Conservation (phyloP, 2,113 vertebrate species). For the Corythoichthys intestinalis region DNA sequence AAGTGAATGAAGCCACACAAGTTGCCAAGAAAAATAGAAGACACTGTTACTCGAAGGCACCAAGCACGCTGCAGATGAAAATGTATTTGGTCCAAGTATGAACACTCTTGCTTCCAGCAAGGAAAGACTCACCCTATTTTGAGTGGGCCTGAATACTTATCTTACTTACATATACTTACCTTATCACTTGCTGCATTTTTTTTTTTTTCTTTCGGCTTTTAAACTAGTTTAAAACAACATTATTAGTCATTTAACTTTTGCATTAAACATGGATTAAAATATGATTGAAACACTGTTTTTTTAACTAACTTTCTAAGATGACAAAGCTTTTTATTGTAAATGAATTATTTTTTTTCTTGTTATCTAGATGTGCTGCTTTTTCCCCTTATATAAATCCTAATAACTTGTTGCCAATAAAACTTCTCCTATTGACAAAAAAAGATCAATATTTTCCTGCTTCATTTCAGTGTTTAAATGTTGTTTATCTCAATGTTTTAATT, state of each 20-base stretch:
- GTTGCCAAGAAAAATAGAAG: slow-evolving; percentile 61
- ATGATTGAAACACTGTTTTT: slow-evolving; percentile 6
- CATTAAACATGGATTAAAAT: background rate
- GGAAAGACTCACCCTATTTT: slow-evolving; percentile 24
- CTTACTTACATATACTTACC: background rate
- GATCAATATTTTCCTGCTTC: too few relatives aligned
- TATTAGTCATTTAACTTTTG: background rate
- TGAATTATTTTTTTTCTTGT: slow-evolving; percentile 40
- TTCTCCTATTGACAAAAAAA: slow-evolving; percentile 58
- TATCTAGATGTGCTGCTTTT: slow-evolving; percentile 64
- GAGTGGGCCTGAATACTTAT: slow-evolving; percentile 21
- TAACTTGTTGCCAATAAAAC: slow-evolving; percentile 57
- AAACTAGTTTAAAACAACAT: background rate
- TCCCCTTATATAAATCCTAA: slow-evolving; percentile 79
- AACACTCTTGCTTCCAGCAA: background rate
- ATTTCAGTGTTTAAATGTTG: too few relatives aligned
- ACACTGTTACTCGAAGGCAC: slow-evolving; percentile 52
- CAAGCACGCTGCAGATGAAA: slow-evolving; percentile 38
- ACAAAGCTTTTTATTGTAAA: slow-evolving; percentile 42
- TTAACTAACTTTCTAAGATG: slow-evolving; percentile 31
- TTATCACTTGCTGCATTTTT: slow-evolving; percentile 16
- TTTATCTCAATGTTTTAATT: background rate
- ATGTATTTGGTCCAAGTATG: slow-evolving; percentile 30
- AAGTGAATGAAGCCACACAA: slow-evolving; percentile 27
- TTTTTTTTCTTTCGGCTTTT: slow-evolving; percentile 5